These are phyloP conservation scores for Odontocerum albicorne DNA, from an alignment of 2,888 invertebrate species.

Conservation along the genomic window DNA sequence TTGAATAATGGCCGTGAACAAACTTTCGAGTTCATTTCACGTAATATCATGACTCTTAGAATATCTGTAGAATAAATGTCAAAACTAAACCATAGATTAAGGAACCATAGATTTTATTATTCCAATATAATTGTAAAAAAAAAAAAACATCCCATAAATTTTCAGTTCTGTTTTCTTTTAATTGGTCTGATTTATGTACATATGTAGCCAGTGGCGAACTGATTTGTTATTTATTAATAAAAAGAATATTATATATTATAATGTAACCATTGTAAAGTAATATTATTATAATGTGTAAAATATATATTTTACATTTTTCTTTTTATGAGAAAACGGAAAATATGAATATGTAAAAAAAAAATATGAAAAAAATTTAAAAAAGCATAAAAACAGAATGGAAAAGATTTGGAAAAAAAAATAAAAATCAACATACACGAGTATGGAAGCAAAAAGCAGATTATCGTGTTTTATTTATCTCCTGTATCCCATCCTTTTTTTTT, in stretches of 20 bases:
- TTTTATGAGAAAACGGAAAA: slow-evolving; percentile 18
- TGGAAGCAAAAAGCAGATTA: slow-evolving; percentile 51
- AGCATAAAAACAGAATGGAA: slow-evolving; percentile 49
- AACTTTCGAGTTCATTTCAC: too few species aligned
- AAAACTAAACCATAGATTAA: too few species aligned
- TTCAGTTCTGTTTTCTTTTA: slow-evolving; percentile 13
- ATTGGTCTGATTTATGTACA: slow-evolving; percentile 12
- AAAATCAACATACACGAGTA: slow-evolving; percentile 56
- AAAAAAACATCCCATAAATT: background rate
- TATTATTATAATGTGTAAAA: slow-evolving; percentile 15
- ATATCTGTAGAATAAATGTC: too few species aligned
- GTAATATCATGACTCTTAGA: too few species aligned
- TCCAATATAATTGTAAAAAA: too few species aligned
- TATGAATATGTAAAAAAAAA: slow-evolving; percentile 48
- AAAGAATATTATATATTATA: slow-evolving; percentile 11
- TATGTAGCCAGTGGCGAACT: slow-evolving; percentile 23
- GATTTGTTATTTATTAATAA: slow-evolving; percentile 22
- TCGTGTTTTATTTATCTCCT: slow-evolving; percentile 46
- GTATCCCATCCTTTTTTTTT: background rate
- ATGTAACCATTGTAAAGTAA: slow-evolving; percentile 12
- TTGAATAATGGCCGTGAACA: too few species aligned
- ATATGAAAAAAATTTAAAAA: slow-evolving; percentile 55
- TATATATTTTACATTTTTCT: slow-evolving; percentile 24
- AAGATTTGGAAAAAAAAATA: slow-evolving; percentile 45
- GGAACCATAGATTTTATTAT: too few species aligned